Evolutionary conservation across 2,888 invertebrate species (phyloP).

Genomic region (Ectropis crepuscularia): DNA sequence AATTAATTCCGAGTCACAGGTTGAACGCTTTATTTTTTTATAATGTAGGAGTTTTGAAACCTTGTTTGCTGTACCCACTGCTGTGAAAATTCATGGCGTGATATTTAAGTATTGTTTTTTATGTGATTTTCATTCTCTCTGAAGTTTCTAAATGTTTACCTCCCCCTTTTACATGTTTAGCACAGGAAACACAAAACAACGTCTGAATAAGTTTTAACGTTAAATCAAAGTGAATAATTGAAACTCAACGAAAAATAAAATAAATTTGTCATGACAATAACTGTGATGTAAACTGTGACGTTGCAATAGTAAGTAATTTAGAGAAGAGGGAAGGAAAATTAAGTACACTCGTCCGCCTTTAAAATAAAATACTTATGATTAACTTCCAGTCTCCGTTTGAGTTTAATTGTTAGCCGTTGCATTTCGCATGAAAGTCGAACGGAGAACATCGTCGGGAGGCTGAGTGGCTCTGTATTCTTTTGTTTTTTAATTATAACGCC

Average conservation of each 20-base stretch:
- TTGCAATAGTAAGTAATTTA: not conserved
- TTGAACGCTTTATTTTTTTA: conserved; percentile 6
- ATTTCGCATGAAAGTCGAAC: conserved; percentile 75
- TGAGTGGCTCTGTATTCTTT: conserved; percentile 83
- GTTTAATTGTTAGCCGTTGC: conserved; percentile 72
- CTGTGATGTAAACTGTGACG: not conserved
- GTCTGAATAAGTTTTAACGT: no score
- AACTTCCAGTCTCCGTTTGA: conserved; percentile 50
- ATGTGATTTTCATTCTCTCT: no score
- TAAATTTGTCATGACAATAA: not conserved
- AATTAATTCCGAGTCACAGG: conserved; percentile 10
- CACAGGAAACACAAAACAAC: no score
- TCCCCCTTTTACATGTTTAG: no score
- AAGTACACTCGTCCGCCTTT: conserved; percentile 22
- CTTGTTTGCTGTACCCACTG: no score
- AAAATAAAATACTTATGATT: conserved; percentile 31
- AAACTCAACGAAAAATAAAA: no score
- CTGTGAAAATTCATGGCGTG: no score
- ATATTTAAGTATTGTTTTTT: no score
- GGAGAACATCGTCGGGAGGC: conserved; percentile 69
- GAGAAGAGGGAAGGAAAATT: not conserved
- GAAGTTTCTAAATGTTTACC: no score
- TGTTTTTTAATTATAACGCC: conserved; percentile 84
- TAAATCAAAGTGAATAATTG: no score
- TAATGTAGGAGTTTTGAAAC: not conserved